Percentiles rank a stretch among this genome's conserved stretches.
Evolutionary conservation across 1,140 invertebrate genomes (phyloP).

Genomic region (Harpegnathos saltator): DNA sequence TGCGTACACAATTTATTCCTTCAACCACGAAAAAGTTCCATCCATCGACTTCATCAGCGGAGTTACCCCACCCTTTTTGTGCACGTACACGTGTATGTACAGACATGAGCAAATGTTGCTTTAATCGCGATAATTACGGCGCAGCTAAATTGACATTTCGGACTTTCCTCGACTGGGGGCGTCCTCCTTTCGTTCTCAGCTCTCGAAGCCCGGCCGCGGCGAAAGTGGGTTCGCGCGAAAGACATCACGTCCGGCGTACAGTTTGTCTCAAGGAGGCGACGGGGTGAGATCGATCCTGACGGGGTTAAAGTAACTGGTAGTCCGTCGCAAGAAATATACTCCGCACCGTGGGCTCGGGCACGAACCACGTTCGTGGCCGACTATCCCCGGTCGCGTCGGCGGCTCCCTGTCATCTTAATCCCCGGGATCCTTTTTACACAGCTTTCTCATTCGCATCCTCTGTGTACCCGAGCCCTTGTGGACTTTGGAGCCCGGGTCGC

Average conservation of each 20-base stretch:
- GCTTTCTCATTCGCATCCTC: slow-evolving; percentile 76
- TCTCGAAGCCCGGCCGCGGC: no score
- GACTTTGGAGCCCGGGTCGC: slow-evolving; percentile 65
- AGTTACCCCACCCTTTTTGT: no score
- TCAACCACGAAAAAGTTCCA: no score
- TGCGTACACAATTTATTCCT: no score
- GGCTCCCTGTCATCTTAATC: slow-evolving; percentile 79
- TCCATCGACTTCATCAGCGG: no score
- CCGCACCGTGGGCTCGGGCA: slow-evolving; percentile 61
- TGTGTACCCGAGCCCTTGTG: slow-evolving; percentile 73
- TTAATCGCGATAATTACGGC: no score
- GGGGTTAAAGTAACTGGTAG: slow-evolving; percentile 68
- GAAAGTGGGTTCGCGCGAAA: slow-evolving; percentile 62
- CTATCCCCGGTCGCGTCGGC: slow-evolving; percentile 58
- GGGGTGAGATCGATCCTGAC: slow-evolving; percentile 62
- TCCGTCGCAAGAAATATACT: slow-evolving; percentile 69
- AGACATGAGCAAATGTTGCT: no score
- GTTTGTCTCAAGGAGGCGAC: slow-evolving; percentile 52
- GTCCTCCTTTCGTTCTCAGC: no score
- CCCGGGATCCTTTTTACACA: slow-evolving; percentile 77
- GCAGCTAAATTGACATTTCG: slow-evolving; percentile 9
- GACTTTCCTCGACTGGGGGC: no score
- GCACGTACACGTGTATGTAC: no score
- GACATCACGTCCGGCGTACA: slow-evolving; percentile 72
- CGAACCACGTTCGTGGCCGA: slow-evolving; percentile 75